Evolutionary conservation across 2,797 vertebrate genomes (phyloP).

Genomic region (Myoxocephalus aenaeus): DNA sequence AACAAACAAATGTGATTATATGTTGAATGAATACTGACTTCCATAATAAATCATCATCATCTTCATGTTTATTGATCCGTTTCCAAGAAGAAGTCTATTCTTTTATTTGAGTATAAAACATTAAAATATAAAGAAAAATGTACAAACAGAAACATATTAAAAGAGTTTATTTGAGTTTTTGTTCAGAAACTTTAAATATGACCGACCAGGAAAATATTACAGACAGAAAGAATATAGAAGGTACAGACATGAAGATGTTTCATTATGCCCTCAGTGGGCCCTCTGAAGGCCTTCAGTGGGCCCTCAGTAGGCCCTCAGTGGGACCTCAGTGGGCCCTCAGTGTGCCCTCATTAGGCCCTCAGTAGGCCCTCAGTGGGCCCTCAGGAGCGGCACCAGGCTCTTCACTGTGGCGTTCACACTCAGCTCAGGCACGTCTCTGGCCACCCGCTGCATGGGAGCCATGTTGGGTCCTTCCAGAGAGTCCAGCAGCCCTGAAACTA

Average conservation of each 20-base stretch:
- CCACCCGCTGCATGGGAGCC: constrained; percentile 92
- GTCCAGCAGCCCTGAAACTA: constrained; percentile 89
- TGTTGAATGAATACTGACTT: no score
- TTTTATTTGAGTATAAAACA: no score
- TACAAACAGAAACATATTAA: not conserved
- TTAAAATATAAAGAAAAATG: no score
- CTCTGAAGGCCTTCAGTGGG: not conserved
- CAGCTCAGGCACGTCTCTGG: constrained; percentile 88
- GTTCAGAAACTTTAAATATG: constrained; percentile 57
- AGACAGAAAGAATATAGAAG: not conserved
- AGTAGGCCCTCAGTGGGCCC: constrained; percentile 41
- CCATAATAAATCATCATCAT: no score
- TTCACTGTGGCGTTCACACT: constrained; percentile 85
- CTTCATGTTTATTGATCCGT: no score
- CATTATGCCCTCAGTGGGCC: constrained; percentile 20
- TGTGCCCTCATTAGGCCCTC: not conserved
- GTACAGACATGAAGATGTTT: constrained; percentile 1
- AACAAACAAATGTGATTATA: no score
- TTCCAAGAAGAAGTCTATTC: no score
- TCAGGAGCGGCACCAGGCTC: constrained; percentile 56
- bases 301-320: constrained; percentile 34
- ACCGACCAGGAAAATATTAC: not conserved
- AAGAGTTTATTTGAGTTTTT: constrained; percentile 37
- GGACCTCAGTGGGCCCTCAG: no score
- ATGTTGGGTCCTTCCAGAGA: constrained; percentile 91